Evolutionary conservation across 2,113 vertebrate genomes (phyloP).

Genomic region (Leucopsar rothschildi): DNA sequence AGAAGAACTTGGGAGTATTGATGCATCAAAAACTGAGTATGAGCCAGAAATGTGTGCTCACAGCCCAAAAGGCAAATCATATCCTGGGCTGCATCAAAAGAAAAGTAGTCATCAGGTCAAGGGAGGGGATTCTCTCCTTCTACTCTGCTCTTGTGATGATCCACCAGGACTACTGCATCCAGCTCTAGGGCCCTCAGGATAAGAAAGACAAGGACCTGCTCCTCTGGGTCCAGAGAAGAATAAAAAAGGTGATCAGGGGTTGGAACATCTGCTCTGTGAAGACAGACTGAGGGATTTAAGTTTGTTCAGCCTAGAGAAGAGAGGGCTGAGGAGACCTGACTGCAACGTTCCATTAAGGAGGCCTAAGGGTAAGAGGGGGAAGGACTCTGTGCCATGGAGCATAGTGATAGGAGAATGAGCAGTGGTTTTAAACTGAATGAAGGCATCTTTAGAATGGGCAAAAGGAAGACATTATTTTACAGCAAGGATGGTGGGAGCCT

Average conservation of each 20-base stretch:
- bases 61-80: neutral
- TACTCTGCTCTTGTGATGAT: neutral
- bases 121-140: neutral
- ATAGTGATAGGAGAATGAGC: neutral
- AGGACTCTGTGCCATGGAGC: no score
- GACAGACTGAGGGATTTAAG: neutral
- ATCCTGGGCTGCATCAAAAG: neutral
- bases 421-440: neutral
- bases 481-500: fast-evolving
- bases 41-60: fast-evolving
- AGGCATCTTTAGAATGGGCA: fast-evolving
- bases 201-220: neutral
- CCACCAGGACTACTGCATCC: neutral
- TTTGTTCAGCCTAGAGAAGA: neutral
- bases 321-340: fast-evolving
- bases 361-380: neutral
- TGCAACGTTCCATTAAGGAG: neutral
- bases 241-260: fast-evolving
- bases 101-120: neutral
- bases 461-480: neutral
- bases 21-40: neutral
- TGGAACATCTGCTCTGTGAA: neutral
- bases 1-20: neutral
- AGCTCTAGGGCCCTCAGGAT: neutral
- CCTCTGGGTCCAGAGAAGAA: fast-evolving